Base-by-base conservation (phyloP, 2,797 vertebrate species). In the Syndactyla subalaris region DNA sequence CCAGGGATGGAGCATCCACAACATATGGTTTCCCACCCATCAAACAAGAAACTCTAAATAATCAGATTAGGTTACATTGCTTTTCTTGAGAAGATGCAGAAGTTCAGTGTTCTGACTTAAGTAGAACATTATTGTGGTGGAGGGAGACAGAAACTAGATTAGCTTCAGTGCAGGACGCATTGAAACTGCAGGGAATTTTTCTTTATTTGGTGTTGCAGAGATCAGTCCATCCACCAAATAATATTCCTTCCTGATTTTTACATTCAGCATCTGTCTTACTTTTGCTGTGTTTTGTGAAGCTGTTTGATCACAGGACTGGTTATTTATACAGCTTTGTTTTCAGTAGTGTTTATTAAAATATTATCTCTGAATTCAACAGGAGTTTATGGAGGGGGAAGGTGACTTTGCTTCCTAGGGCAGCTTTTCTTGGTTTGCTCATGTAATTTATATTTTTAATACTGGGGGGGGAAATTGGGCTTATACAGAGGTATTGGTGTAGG, bases 291-390 rank as follows among this genome's bases (percentile, higher is more conserved):
- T 92, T 66, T 2, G 0, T 32, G 67, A 89, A 92, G 70, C 48
- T 84, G 52, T 87, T 84, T 71, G 74, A 46, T 82, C 71, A 22
- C 39, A 73, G 52, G 52, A 57, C 43, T 68, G 45, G 77, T 94
- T 91, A 89, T 72, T 76, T 83, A 39, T 59, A 74, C 76, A 75
- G 75, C 52, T 71, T 36, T 78, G 54, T 77, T 84, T 90, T 84
- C 74, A 86, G 49, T 57, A 84, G 57, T 87, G 70, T 91, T 91
- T 93, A 59, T 81, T 95, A 71, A 93, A 96, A 91, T 65, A 57
- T 23, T 88, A 18, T 68, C 74, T 81, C 73, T 82, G 73, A 89
- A 89, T 83, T 89, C 43, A 84, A 2, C 39, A 73, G 68, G 58
- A 83, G 82, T 94, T 95, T 77, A 68, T 24, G 58, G 75, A 94